Evolutionary conservation across 2,888 invertebrate genomes (phyloP).

Genomic region (Sarcophaga rosellei): DNA sequence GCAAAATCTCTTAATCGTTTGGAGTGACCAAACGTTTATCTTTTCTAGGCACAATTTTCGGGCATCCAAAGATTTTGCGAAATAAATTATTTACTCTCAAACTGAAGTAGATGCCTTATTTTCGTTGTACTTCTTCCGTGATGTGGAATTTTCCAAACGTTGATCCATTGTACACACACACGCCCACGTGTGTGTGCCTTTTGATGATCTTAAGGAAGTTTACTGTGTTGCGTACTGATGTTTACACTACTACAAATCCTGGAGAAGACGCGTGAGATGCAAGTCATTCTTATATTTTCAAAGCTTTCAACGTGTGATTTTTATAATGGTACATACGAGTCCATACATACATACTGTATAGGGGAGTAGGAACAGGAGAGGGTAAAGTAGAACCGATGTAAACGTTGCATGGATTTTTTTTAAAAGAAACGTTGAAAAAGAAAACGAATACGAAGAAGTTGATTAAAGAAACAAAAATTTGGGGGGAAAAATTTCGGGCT

Average conservation of each 20-base stretch:
- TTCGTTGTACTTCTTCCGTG: not conserved
- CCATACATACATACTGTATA: too few species aligned
- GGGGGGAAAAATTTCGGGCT: not conserved
- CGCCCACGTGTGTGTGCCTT: not conserved
- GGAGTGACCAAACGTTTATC: not conserved
- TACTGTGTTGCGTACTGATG: conserved; percentile 58
- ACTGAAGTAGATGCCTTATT: not conserved
- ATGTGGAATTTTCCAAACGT: not conserved
- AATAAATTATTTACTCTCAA: not conserved
- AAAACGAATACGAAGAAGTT: not conserved
- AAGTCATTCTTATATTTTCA: conserved; percentile 59
- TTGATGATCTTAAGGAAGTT: not conserved
- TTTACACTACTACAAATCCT: conserved; percentile 64
- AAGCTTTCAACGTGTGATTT: conserved; percentile 23
- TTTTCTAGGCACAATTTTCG: not conserved
- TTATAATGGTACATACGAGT: too few species aligned
- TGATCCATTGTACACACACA: not conserved
- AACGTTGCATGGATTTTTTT: not conserved
- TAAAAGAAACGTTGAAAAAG: not conserved
- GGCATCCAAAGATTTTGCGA: not conserved
- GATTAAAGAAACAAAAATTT: not conserved
- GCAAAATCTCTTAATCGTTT: not conserved
- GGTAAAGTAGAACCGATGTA: not conserved
- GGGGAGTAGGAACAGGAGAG: not conserved
- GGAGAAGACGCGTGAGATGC: conserved; percentile 57